These are phyloP conservation scores for Mizuhopecten yessoensis DNA, from an alignment of 1,140 invertebrate species.

Conservation along the genomic window DNA sequence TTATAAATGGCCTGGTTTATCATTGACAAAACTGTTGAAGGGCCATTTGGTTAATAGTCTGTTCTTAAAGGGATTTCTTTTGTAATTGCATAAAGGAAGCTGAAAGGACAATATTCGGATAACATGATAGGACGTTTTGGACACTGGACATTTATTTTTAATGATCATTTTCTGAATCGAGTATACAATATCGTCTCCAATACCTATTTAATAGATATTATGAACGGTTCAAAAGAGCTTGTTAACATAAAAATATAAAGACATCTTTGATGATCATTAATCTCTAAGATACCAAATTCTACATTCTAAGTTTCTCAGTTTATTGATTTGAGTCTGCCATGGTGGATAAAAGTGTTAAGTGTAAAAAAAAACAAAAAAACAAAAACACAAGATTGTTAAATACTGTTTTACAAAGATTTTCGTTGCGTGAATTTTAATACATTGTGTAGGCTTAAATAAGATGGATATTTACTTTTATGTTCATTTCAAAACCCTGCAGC, in stretches of 20 bases:
- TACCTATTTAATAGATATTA: conserved; percentile 6
- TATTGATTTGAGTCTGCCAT: too few species aligned
- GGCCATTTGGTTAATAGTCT: background rate
- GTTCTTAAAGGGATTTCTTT: background rate
- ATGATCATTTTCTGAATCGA: background rate
- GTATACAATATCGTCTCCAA: background rate
- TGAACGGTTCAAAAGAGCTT: conserved; percentile 1
- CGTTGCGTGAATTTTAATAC: too few species aligned
- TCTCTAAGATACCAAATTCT: background rate
- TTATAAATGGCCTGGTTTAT: conserved; percentile 8
- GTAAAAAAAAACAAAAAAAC: too few species aligned
- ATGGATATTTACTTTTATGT: too few species aligned
- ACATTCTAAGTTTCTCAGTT: too few species aligned
- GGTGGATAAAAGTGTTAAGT: too few species aligned
- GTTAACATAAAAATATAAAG: too few species aligned
- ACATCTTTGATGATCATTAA: background rate
- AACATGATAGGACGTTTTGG: background rate
- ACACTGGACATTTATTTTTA: background rate
- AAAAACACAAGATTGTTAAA: too few species aligned
- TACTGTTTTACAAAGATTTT: too few species aligned
- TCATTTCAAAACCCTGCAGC: too few species aligned
- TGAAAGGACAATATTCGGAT: background rate
- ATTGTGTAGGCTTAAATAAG: too few species aligned
- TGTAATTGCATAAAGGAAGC: background rate
- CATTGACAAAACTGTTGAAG: background rate